A percentile compares a stretch with the other conserved stretches of the same genome.
Conservation (phyloP, 2,113 vertebrate species). For the Myxocyprinus asiaticus region DNA sequence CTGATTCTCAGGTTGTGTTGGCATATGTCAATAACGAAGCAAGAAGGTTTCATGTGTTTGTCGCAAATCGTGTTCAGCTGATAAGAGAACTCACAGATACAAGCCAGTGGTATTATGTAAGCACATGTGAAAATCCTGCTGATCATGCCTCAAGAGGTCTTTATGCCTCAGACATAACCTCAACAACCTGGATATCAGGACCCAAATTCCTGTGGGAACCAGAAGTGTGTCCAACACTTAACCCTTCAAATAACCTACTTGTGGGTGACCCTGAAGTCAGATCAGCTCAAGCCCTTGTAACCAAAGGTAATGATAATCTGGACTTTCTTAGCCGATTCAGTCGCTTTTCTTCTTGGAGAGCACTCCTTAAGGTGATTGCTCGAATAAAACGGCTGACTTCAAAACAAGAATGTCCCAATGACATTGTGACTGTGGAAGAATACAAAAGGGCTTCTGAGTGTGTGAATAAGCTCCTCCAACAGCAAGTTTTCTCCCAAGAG, state of each 20-base stretch:
- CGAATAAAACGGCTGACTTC: background rate
- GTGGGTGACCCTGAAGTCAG: conserved; percentile 41
- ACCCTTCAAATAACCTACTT: background rate
- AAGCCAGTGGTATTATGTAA: conserved; percentile 35
- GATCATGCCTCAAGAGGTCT: conserved; percentile 21
- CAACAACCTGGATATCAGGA: conserved; percentile 34
- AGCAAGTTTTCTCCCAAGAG: background rate
- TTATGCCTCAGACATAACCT: conserved; percentile 9
- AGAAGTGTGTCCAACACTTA: background rate
- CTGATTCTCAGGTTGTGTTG: conserved; percentile 35
- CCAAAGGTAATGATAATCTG: background rate
- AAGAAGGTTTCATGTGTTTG: conserved; percentile 48
- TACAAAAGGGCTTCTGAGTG: background rate
- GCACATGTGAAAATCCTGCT: conserved; percentile 41
- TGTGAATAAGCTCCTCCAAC: background rate
- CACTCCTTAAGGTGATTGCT: background rate
- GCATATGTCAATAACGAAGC: conserved; percentile 44
- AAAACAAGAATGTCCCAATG: background rate
- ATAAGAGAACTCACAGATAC: conserved; percentile 27
- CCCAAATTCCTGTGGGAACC: conserved; percentile 35
- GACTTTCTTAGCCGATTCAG: background rate
- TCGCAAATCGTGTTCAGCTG: conserved; percentile 36
- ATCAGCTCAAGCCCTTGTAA: background rate
- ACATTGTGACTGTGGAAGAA: background rate
- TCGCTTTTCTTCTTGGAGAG: background rate